Percentiles rank a stretch among this genome's conserved stretches.
phyloP scores from a whole-genome alignment of 2,888 invertebrate species.

The Caenorhabditis panamensis region DNA sequence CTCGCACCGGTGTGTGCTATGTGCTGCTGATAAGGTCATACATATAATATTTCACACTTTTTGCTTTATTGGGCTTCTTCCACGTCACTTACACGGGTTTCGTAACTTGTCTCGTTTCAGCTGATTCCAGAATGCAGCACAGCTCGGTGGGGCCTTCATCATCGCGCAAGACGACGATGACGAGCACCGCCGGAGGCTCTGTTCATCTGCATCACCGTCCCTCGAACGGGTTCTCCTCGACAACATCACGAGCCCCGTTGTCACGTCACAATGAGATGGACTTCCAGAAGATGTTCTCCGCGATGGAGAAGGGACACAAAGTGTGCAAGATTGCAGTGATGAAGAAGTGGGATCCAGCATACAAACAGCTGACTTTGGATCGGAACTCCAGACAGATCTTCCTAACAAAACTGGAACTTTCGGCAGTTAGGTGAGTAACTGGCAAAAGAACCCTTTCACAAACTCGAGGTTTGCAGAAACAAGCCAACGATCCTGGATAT shows the following conservation, averaged over 20 bases:
- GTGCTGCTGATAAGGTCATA: slow-evolving; percentile 41
- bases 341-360: slow-evolving; percentile 79
- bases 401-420: slow-evolving; percentile 66
- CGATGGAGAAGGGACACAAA: slow-evolving; percentile 78
- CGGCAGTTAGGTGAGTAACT: slow-evolving; percentile 61
- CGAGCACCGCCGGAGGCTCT: slow-evolving; percentile 35
- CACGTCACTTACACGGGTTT: not conserved
- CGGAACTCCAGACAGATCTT: slow-evolving; percentile 75
- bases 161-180: slow-evolving; percentile 41
- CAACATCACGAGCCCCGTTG: slow-evolving; percentile 32
- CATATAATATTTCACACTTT: slow-evolving; percentile 40
- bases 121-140: slow-evolving; percentile 40
- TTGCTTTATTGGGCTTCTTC: slow-evolving; percentile 39
- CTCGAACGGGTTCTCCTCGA: slow-evolving; percentile 37
- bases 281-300: slow-evolving; percentile 71
- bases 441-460: not conserved
- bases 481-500: slow-evolving; percentile 74
- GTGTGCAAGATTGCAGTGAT: slow-evolving; percentile 76
- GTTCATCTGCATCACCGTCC: slow-evolving; percentile 52
- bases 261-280: slow-evolving; percentile 71
- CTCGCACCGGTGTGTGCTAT: slow-evolving; percentile 13
- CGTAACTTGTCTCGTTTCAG: slow-evolving; percentile 4
- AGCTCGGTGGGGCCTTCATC: slow-evolving; percentile 51
- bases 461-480: slow-evolving; percentile 58
- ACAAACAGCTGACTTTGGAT: slow-evolving; percentile 73